These are phyloP conservation scores for Chlamydotis undulata DNA, from an alignment of 2,113 vertebrate genomes.

Conservation along the genomic window DNA sequence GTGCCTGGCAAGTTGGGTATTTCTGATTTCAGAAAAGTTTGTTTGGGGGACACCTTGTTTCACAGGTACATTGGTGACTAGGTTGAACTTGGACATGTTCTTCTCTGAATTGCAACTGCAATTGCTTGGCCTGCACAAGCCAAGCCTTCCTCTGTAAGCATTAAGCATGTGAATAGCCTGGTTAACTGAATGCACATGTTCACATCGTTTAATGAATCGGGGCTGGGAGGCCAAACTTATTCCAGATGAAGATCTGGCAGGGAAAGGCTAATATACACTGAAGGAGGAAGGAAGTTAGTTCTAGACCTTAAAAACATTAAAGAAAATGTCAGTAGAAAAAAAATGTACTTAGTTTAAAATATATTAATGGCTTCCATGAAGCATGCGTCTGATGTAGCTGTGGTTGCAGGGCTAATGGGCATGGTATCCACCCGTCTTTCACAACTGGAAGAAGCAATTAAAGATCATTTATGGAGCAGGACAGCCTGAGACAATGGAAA, in stretches of 20 bases:
- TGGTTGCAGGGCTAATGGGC: not conserved
- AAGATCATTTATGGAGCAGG: not conserved
- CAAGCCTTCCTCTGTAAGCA: not conserved
- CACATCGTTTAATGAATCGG: not conserved
- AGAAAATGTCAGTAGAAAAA: not conserved
- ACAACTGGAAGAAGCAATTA: not conserved
- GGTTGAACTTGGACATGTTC: not conserved
- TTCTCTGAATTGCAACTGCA: not conserved
- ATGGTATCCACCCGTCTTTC: fast-evolving
- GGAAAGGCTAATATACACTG: not conserved
- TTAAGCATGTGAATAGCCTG: not conserved
- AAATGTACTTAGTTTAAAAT: not conserved
- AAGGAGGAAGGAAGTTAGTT: not conserved
- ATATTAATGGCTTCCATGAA: not conserved
- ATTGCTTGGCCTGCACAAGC: not conserved
- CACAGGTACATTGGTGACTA: not conserved
- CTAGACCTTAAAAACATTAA: not conserved
- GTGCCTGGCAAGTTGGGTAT: constrained; percentile 29
- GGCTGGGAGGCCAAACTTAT: not conserved
- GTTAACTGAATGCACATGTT: not conserved
- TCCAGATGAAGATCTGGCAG: constrained; percentile 15
- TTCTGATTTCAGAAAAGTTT: not conserved
- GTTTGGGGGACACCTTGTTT: not conserved
- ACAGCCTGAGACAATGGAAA: not conserved
- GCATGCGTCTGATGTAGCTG: not conserved